Conservation (phyloP, 2,797 vertebrate genomes). For the Rousettus madagascariensis region DNA sequence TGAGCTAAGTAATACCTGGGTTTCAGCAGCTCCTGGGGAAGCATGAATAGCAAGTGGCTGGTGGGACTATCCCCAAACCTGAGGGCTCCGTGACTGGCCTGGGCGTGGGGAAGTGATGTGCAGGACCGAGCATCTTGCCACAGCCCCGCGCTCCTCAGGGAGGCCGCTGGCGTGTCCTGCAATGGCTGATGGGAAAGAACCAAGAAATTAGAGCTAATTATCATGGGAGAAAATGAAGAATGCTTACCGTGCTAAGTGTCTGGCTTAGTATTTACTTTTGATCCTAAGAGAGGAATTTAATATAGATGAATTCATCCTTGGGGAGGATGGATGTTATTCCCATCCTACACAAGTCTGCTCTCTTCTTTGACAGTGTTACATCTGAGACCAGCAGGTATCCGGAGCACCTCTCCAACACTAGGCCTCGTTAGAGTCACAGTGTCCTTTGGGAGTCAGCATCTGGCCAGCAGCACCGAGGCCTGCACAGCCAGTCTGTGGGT, state of each 20-base stretch:
- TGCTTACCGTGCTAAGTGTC: background rate
- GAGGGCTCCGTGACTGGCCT: slow-evolving; percentile 83
- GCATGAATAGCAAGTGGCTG: slow-evolving; percentile 89
- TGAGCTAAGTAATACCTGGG: slow-evolving; percentile 84
- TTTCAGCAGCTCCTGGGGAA: slow-evolving; percentile 84
- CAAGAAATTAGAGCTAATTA: background rate
- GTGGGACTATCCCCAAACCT: slow-evolving; percentile 85
- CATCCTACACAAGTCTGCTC: background rate
- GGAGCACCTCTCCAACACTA: background rate
- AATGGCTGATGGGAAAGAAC: slow-evolving; percentile 47
- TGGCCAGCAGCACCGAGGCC: background rate
- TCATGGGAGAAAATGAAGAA: background rate
- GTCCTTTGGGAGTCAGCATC: background rate
- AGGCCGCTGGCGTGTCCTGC: slow-evolving; percentile 66
- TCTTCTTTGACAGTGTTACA: background rate
- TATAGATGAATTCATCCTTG: background rate
- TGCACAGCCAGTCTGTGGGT: background rate
- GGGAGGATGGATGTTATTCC: background rate
- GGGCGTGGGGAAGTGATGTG: slow-evolving; percentile 48
- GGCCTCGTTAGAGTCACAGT: background rate
- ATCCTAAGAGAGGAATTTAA: background rate
- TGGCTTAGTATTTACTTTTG: background rate
- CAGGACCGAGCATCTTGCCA: slow-evolving; percentile 62
- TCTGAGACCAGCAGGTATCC: background rate
- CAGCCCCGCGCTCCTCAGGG: background rate